Evolutionary conservation across 1,140 invertebrate genomes (phyloP).

Genomic region (Melipona quadrifasciata): DNA sequence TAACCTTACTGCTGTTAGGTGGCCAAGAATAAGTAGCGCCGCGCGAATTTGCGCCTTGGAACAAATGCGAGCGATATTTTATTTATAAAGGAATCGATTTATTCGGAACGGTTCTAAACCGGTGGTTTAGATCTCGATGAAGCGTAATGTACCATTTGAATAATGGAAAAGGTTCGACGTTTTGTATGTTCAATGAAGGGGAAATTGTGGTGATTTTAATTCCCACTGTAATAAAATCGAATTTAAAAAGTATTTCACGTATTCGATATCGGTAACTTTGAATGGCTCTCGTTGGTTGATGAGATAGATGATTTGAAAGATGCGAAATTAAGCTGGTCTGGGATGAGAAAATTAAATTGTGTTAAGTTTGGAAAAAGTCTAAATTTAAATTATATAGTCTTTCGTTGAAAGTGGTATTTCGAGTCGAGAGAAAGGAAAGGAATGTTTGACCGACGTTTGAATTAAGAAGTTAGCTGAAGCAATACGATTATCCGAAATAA

Average conservation of each 20-base stretch:
- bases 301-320: too few relatives aligned
- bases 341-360: too few relatives aligned
- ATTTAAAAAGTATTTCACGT: too few relatives aligned
- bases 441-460: too few relatives aligned
- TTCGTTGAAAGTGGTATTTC: too few relatives aligned
- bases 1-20: background rate
- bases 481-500: background rate
- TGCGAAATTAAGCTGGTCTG: too few relatives aligned
- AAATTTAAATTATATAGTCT: too few relatives aligned
- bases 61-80: background rate
- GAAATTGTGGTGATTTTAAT: background rate
- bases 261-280: too few relatives aligned
- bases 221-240: too few relatives aligned
- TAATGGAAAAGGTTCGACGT: background rate
- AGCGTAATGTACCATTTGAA: background rate
- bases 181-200: background rate
- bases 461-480: too few relatives aligned
- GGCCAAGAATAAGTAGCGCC: slow-evolving; percentile 8
- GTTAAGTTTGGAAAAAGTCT: too few relatives aligned
- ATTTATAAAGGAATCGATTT: background rate
- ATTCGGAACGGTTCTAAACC: background rate
- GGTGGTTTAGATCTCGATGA: background rate
- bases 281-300: background rate
- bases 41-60: background rate
- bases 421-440: too few relatives aligned